These are phyloP conservation scores for Herminia tarsipennalis DNA, from an alignment of 2,888 invertebrate species.

Conservation along the genomic window DNA sequence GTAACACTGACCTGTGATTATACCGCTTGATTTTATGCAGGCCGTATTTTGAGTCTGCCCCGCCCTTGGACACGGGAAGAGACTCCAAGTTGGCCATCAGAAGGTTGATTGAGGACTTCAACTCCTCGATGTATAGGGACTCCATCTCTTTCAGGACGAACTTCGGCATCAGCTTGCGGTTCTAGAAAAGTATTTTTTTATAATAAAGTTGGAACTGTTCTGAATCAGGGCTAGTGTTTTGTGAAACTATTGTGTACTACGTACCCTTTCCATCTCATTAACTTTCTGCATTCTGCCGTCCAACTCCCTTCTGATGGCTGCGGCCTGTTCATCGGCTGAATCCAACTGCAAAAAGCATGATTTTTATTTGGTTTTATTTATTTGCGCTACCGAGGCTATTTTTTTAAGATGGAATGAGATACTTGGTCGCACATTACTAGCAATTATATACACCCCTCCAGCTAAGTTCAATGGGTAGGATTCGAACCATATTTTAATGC, in stretches of 20 bases:
- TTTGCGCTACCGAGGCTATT: no score
- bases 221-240: conserved; percentile 6
- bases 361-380: no score
- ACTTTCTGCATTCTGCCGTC: conserved; percentile 99
- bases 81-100: conserved; percentile 99
- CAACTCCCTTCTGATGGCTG: conserved; percentile 98
- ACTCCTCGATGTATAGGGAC: conserved; percentile 98
- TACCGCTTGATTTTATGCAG: conserved; percentile 99
- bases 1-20: conserved; percentile 95
- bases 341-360: conserved; percentile 94
- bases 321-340: conserved; percentile 99
- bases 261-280: conserved; percentile 98
- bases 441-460: no score
- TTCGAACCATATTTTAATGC: no score
- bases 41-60: conserved; percentile 98
- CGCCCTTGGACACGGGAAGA: conserved; percentile 98
- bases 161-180: conserved; percentile 98
- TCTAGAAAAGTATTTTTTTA: conserved; percentile 85
- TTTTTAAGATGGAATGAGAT: no score
- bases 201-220: neutral
- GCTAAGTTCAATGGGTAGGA: no score
- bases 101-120: conserved; percentile 98
- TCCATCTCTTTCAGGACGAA: conserved; percentile 99
- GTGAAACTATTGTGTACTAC: neutral
- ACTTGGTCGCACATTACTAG: no score